A percentile compares a stretch with the other conserved stretches of the same genome.
Evolutionary conservation across 2,113 vertebrate species (phyloP).

Genomic region (Pholis gunnellus): DNA sequence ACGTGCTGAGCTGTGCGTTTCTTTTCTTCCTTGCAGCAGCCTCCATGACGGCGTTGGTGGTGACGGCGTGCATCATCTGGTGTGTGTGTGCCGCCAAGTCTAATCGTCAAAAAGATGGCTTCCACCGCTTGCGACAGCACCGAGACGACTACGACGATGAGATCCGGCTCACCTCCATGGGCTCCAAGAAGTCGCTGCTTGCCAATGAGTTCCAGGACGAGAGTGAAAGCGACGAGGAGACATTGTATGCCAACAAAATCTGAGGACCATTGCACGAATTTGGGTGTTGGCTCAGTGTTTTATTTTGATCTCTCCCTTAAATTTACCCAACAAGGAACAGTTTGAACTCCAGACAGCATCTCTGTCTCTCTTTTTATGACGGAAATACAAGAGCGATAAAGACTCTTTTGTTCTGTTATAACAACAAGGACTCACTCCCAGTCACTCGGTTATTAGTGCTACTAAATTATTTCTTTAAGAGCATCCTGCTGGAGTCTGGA

Average conservation of each 20-base stretch:
- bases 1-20: not conserved
- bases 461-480: constrained; percentile 31
- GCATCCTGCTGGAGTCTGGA: constrained; percentile 27
- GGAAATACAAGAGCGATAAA: constrained; percentile 6
- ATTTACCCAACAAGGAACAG: constrained; percentile 28
- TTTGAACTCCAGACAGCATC: constrained; percentile 28
- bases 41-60: constrained; percentile 93
- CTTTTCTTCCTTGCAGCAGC: constrained; percentile 84
- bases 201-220: constrained; percentile 98
- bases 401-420: constrained; percentile 30
- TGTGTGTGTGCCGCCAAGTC: constrained; percentile 97
- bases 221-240: constrained; percentile 98
- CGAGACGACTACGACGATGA: constrained; percentile 96
- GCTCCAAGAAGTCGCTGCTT: constrained; percentile 97
- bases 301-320: constrained; percentile 40
- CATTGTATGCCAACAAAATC: constrained; percentile 96
- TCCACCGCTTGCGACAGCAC: constrained; percentile 95
- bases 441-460: constrained; percentile 19
- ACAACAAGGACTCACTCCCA: constrained; percentile 23
- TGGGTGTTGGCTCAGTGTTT: constrained; percentile 25
- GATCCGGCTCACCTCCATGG: constrained; percentile 93
- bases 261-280: constrained; percentile 73
- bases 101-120: constrained; percentile 96
- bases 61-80: constrained; percentile 97
- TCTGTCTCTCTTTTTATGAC: constrained; percentile 6